Percentiles rank a stretch among this genome's conserved stretches.
Conservation (phyloP, 23 tunicate genomes). For the Oikopleura dioica region DNA sequence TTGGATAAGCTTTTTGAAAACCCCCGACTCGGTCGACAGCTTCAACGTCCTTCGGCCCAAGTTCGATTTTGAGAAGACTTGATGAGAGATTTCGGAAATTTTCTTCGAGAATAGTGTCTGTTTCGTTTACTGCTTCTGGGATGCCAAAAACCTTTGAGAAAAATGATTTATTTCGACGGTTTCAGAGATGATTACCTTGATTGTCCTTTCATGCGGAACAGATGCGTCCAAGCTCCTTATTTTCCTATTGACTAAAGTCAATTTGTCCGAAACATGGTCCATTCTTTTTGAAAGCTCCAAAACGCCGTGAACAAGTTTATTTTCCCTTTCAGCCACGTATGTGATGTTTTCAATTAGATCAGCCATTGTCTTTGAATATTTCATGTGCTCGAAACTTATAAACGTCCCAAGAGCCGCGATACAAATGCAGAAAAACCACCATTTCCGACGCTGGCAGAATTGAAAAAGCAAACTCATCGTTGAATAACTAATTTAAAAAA, state of each 20-base stretch:
- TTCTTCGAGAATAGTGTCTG: background rate
- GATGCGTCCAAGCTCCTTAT: background rate
- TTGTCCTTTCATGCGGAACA: background rate
- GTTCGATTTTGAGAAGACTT: background rate
- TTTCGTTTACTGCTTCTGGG: background rate
- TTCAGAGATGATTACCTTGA: too few relatives aligned
- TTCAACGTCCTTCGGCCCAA: background rate
- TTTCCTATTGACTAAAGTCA: background rate
- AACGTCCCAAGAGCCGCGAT: background rate
- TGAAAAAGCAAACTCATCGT: background rate
- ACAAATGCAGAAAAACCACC: background rate
- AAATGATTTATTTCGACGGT: too few relatives aligned
- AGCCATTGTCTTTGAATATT: background rate
- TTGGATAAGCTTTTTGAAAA: background rate
- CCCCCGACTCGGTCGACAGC: background rate
- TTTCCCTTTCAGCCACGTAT: background rate
- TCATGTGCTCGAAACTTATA: background rate
- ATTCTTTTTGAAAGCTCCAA: background rate
- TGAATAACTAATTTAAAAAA: too few relatives aligned
- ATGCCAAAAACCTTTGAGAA: background rate
- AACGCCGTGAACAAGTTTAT: background rate
- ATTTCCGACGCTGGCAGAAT: constrained; percentile 1
- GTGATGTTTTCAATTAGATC: background rate
- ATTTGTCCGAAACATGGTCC: background rate
- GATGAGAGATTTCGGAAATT: background rate